These are phyloP conservation scores for Carcharodon carcharias DNA, from an alignment of 2,797 vertebrate species.

Conservation along the genomic window DNA sequence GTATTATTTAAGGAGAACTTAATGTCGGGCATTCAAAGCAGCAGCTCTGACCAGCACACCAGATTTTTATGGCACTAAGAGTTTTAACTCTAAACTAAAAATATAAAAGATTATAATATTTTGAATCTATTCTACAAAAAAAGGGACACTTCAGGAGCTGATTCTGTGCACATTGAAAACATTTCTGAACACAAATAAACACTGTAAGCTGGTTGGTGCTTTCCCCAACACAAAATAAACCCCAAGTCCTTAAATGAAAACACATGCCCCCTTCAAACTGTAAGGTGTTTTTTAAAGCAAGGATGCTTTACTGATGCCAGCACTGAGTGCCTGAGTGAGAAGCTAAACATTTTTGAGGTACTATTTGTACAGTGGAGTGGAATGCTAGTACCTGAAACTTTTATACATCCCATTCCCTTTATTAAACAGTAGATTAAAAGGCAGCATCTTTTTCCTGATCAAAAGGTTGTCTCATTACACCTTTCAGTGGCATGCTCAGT, in stretches of 20 bases:
- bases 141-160: not conserved
- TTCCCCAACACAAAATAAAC: not conserved
- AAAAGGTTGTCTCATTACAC: not conserved
- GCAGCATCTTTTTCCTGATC: not conserved
- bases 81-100: not conserved
- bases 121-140: not conserved
- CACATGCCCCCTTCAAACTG: not conserved
- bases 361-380: not conserved
- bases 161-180: not conserved
- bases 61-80: not conserved
- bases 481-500: not conserved
- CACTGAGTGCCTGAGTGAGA: not conserved
- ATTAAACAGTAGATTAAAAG: not conserved
- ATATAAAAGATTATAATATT: not conserved
- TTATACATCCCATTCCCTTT: not conserved
- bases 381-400: not conserved
- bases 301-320: too few relatives aligned
- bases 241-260: not conserved
- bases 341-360: not conserved
- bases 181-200: constrained; percentile 20
- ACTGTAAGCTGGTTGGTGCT: not conserved
- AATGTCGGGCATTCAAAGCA: not conserved
- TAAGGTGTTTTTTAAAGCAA: not conserved
- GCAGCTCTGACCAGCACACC: not conserved
- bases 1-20: not conserved